phyloP scores from a whole-genome alignment of 2,888 invertebrate species.

The Anarsia innoxiella region DNA sequence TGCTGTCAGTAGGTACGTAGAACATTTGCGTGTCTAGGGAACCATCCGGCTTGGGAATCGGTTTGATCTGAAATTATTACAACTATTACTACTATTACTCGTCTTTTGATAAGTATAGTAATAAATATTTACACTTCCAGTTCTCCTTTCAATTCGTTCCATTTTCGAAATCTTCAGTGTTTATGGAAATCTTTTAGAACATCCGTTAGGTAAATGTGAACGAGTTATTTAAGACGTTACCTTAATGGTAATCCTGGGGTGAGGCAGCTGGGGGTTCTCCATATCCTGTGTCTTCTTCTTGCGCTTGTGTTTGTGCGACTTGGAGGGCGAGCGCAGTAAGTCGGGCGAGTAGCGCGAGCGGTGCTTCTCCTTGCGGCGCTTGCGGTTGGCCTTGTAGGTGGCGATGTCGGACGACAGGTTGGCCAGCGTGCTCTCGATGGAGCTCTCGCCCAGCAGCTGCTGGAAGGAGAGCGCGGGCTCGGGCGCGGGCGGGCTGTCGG shows the following conservation, averaged over 20 bases:
- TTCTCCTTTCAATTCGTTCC: too few relatives aligned
- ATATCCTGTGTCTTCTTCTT: constrained; percentile 86
- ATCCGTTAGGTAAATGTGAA: too few relatives aligned
- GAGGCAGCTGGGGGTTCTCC: constrained; percentile 70
- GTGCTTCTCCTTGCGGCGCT: constrained; percentile 84
- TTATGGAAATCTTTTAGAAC: too few relatives aligned
- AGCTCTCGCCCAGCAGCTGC: constrained; percentile 62
- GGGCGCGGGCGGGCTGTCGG: constrained; percentile 67
- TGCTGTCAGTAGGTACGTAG: constrained; percentile 81
- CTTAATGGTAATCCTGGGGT: constrained; percentile 88
- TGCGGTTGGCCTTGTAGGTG: constrained; percentile 78
- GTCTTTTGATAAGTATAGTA: too few relatives aligned
- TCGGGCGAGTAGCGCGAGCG: constrained; percentile 83
- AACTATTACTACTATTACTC: too few relatives aligned
- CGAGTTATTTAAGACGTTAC: too few relatives aligned
- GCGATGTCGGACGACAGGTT: constrained; percentile 67
- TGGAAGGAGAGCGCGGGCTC: constrained; percentile 66
- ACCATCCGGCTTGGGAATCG: constrained; percentile 86
- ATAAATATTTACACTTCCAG: too few relatives aligned
- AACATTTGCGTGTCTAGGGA: constrained; percentile 85
- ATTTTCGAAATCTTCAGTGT: too few relatives aligned
- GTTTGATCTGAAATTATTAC: constrained; percentile 83
- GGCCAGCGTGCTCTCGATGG: constrained; percentile 62
- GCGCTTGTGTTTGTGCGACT: constrained; percentile 86
- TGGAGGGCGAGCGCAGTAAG: constrained; percentile 77